Conservation (phyloP, 1,140 invertebrate genomes). For the Colletes latitarsis region DNA sequence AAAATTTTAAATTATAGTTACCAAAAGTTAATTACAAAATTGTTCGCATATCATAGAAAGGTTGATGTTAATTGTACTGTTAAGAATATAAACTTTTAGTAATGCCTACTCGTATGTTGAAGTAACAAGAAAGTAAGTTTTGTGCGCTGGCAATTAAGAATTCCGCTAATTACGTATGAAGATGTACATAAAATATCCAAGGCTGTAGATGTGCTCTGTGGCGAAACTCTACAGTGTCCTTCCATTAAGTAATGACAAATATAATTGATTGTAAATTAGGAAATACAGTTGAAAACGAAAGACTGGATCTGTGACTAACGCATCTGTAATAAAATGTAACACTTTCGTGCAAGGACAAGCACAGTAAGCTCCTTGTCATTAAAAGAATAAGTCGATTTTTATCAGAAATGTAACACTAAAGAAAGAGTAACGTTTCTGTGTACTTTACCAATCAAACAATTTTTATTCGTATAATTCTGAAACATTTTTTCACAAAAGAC, state of each 20-base stretch:
- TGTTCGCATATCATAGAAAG: conserved; percentile 20
- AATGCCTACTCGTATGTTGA: conserved; percentile 5
- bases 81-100: conserved; percentile 23
- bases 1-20: conserved; percentile 38
- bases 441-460: neutral
- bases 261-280: conserved; percentile 23
- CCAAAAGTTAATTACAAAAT: conserved; percentile 35
- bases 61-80: conserved; percentile 42
- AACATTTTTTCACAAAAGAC: too few species aligned
- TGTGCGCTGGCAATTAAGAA: conserved; percentile 24
- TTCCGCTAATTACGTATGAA: conserved; percentile 4
- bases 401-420: conserved; percentile 9
- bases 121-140: conserved; percentile 13
- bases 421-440: conserved; percentile 25
- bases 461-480: too few species aligned
- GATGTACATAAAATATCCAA: conserved; percentile 36
- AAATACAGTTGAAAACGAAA: conserved; percentile 16
- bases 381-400: neutral
- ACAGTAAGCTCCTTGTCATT: conserved; percentile 6
- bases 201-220: conserved; percentile 4
- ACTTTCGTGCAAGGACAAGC: conserved; percentile 23
- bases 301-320: conserved; percentile 26
- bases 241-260: conserved; percentile 33
- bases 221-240: conserved; percentile 22
- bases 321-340: conserved; percentile 18